Evolutionary conservation across 2,888 invertebrate species (phyloP).

Genomic region (Esperia sulphurella): DNA sequence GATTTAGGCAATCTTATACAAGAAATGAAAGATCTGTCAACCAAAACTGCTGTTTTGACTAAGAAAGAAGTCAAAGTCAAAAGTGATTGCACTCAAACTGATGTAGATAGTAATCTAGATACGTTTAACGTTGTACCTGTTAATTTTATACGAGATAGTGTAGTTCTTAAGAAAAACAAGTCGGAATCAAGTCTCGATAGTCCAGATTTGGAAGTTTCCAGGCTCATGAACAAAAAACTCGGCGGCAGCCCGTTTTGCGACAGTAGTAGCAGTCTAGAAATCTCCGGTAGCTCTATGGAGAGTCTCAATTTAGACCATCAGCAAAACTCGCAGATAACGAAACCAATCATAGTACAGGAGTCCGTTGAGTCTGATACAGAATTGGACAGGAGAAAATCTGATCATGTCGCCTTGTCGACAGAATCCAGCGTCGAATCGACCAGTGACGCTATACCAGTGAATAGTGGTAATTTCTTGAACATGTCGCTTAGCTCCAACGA

Average conservation of each 20-base stretch:
- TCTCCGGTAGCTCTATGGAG: slow-evolving; percentile 73
- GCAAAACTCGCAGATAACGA: slow-evolving; percentile 20
- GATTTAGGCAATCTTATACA: slow-evolving; percentile 63
- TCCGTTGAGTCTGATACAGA: slow-evolving; percentile 36
- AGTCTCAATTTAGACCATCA: slow-evolving; percentile 55
- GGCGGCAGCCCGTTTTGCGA: slow-evolving; percentile 63
- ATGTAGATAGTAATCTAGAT: slow-evolving; percentile 28
- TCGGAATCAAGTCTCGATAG: slow-evolving; percentile 76
- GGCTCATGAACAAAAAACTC: slow-evolving; percentile 62
- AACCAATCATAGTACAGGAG: slow-evolving; percentile 40
- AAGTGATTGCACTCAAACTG: slow-evolving; percentile 36
- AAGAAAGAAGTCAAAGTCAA: slow-evolving; percentile 26
- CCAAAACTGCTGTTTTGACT: slow-evolving; percentile 25
- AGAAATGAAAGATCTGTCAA: slow-evolving; percentile 56
- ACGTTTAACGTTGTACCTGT: slow-evolving; percentile 54
- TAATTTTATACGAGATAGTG: slow-evolving; percentile 45
- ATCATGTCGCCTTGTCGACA: slow-evolving; percentile 42
- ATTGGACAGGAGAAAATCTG: slow-evolving; percentile 56
- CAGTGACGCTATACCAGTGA: slow-evolving; percentile 62
- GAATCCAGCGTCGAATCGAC: slow-evolving; percentile 68
- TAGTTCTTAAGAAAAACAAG: slow-evolving; percentile 73
- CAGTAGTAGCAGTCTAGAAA: slow-evolving; percentile 68
- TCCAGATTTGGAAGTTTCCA: slow-evolving; percentile 72
- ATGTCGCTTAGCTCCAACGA: slow-evolving; percentile 71
- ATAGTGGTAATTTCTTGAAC: slow-evolving; percentile 50